These are phyloP conservation scores for Zosterops pallidus DNA, from an alignment of 2,113 vertebrate species.

Conservation along the genomic window DNA sequence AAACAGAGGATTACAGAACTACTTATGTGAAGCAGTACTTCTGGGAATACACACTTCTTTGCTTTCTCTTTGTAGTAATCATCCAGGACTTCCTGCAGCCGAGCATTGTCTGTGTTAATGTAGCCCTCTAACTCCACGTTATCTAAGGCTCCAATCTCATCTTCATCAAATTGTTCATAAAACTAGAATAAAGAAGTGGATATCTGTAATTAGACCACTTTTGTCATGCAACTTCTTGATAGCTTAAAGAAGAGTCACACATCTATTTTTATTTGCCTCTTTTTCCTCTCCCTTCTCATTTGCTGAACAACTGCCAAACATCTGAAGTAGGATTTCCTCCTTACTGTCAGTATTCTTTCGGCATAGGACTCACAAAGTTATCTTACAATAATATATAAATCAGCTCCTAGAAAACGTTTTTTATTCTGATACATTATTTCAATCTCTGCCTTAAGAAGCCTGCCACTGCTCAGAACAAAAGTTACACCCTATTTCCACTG, in stretches of 20 bases:
- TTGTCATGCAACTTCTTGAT: neutral
- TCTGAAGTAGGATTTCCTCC: neutral
- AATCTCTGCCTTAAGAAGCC: neutral
- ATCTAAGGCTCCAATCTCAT: conserved; percentile 95
- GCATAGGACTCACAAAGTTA: neutral
- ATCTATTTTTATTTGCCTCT: neutral
- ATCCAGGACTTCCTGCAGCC: conserved; percentile 87
- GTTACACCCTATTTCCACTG: neutral
- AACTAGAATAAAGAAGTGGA: conserved; percentile 77
- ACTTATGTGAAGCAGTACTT: neutral
- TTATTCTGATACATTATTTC: neutral
- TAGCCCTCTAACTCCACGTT: conserved; percentile 92
- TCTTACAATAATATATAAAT: neutral
- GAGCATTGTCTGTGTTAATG: conserved; percentile 82
- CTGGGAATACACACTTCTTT: conserved; percentile 80
- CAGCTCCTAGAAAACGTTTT: neutral
- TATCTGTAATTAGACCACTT: neutral
- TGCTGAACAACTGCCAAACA: neutral
- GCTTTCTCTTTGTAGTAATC: conserved; percentile 90
- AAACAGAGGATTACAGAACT: neutral
- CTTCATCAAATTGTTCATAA: conserved; percentile 94
- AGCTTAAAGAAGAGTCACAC: neutral
- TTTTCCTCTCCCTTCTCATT: neutral
- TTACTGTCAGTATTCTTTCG: neutral
- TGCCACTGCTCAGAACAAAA: neutral